Evolutionary conservation across 2,888 invertebrate species (phyloP), one percentile per base, ranked within the genome.

Genomic region (Heliconius erato): DNA sequence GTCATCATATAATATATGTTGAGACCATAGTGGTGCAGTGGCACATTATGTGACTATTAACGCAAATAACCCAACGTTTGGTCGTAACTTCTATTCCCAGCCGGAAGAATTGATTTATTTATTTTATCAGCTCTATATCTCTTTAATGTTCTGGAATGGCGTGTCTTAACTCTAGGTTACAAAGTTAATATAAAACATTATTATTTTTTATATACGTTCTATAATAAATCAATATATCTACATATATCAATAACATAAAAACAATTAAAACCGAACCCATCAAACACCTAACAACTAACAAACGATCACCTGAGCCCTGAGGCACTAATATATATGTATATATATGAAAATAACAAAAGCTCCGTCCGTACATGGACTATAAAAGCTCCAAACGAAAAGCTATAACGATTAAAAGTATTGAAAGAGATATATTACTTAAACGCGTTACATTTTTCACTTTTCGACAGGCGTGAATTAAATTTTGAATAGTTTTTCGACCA

Each of bases 391-490:
- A 35, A 35, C 23, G 16, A 35, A 16, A 26, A 26, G 11, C n/a
- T 65, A n/a, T 69, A 69, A 40, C 74, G 74, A 74, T 54, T 59
- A 74, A 1, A 59, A n/a, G 4, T 12, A n/a, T 74, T n/a, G 14
- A 59, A 59, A 71, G 32, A 74, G 32, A 74, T 74, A 69, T 54
- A 69, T 67, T 12, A 23, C 44, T 54, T 19, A 19, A 68, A 35
- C 49, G 16, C 40, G 40, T 32, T 16, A 54, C 79, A 79, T 79
- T 54, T 69, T 79, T 35, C 69, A 81, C 77, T 59, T 72, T 63
- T 44, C 49, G 81, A 81, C 79, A 79, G 80, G 79, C 77, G 77
- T n/a, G 80, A 82, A 84, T 84, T 85, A 80, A 83, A 82, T 83
- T 81, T 82, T 74, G 67, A 78, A 84, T 81, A 82, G 77, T 79